These are phyloP conservation scores for Trachelus troglodyta DNA, from an alignment of 2,888 invertebrate genomes.

Conservation along the genomic window DNA sequence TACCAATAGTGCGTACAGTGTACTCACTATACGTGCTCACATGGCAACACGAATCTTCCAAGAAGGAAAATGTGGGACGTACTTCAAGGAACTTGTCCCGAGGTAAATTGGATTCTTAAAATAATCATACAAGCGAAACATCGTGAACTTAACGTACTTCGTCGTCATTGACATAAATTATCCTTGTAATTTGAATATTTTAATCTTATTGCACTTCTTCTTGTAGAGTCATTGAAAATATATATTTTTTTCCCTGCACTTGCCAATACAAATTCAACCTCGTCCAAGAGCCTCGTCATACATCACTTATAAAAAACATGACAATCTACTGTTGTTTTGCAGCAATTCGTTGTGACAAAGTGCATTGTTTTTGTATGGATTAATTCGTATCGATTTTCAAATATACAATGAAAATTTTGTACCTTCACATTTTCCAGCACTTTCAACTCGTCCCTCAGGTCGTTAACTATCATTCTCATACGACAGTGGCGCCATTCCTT, in stretches of 20 bases:
- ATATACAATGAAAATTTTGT: neutral
- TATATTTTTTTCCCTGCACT: too few species aligned
- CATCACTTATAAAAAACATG: too few species aligned
- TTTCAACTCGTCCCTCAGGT: constrained; percentile 46
- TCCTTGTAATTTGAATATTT: neutral
- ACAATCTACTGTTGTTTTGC: too few species aligned
- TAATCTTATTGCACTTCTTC: neutral
- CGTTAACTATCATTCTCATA: constrained; percentile 46
- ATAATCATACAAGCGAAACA: neutral
- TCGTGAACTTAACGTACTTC: neutral
- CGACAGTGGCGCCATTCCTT: constrained; percentile 58
- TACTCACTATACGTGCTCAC: neutral
- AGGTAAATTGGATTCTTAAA: neutral
- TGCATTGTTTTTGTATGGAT: neutral
- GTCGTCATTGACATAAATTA: neutral
- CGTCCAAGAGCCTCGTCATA: too few species aligned
- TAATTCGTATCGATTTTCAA: neutral
- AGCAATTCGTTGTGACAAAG: neutral
- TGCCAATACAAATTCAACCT: too few species aligned
- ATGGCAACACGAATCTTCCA: neutral
- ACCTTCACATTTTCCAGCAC: constrained; percentile 53
- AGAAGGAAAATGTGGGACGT: neutral
- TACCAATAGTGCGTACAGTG: neutral
- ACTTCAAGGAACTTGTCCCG: neutral
- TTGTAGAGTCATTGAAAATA: too few species aligned